Percentiles rank a stretch among this genome's conserved stretches.
phyloP scores from a whole-genome alignment of 2,888 invertebrate genomes.

The Odiellus spinosus region DNA sequence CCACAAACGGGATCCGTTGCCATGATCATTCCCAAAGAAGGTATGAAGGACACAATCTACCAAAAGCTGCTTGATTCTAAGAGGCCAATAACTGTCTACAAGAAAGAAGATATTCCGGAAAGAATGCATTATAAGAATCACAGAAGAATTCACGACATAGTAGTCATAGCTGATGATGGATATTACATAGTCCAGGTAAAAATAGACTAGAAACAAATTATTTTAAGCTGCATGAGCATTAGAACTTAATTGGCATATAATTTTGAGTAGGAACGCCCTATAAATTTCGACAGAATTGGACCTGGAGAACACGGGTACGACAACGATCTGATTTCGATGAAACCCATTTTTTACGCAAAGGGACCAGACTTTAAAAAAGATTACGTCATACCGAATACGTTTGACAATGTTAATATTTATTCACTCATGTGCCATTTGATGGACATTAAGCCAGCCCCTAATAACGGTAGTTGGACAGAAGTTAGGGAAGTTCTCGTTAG shows the following conservation, averaged over 20 bases:
- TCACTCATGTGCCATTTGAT: constrained; percentile 45
- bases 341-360: constrained; percentile 26
- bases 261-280: too few relatives aligned
- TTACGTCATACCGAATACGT: constrained; percentile 28
- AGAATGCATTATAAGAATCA: constrained; percentile 46
- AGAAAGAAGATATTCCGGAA: constrained; percentile 41
- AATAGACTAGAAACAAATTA: too few relatives aligned
- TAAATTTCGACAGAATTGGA: too few relatives aligned
- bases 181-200: constrained; percentile 31
- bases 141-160: constrained; percentile 42
- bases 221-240: too few relatives aligned
- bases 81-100: constrained; percentile 35
- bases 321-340: constrained; percentile 28
- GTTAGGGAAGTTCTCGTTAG: constrained; percentile 4
- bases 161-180: constrained; percentile 43
- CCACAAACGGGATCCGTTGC: constrained; percentile 3
- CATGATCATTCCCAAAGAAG: constrained; percentile 2
- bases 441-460: constrained; percentile 34
- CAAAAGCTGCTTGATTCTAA: constrained; percentile 1
- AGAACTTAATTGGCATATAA: too few relatives aligned
- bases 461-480: constrained; percentile 24
- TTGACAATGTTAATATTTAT: constrained; percentile 47
- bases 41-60: constrained; percentile 1
- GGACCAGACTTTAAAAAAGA: constrained; percentile 40
- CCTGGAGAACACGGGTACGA: constrained; percentile 46